Conservation (phyloP, 2,888 invertebrate genomes). For the Hypercompe scribonia region DNA sequence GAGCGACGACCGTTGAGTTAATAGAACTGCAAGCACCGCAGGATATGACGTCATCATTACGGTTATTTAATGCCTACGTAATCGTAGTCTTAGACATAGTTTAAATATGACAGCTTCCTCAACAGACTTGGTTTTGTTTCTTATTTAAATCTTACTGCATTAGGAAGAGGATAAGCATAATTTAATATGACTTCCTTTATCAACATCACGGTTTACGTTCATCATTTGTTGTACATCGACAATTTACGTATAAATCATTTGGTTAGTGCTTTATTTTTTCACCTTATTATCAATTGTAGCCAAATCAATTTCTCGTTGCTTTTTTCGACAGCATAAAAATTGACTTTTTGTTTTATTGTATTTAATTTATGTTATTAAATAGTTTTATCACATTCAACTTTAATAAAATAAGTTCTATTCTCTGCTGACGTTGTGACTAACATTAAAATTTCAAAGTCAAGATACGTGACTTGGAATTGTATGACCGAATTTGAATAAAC, state of each 20-base stretch:
- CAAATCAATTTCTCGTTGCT: neutral
- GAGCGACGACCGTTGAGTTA: conserved; percentile 44
- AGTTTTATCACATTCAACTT: neutral
- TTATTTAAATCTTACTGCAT: neutral
- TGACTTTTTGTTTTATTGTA: neutral
- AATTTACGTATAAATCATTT: neutral
- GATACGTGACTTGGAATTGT: conserved; percentile 75
- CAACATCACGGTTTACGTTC: neutral
- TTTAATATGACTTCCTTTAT: neutral
- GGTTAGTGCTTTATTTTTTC: neutral
- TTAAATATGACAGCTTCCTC: conserved; percentile 16
- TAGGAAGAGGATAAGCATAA: neutral
- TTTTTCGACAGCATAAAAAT: neutral
- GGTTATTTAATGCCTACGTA: conserved; percentile 39
- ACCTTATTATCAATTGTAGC: neutral
- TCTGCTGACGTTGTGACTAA: conserved; percentile 12
- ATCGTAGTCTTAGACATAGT: conserved; percentile 19
- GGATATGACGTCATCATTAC: conserved; percentile 53
- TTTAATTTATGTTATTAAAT: neutral
- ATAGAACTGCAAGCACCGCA: conserved; percentile 40
- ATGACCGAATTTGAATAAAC: conserved; percentile 69
- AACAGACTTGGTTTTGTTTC: neutral
- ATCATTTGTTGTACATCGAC: neutral
- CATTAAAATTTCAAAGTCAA: conserved; percentile 30
- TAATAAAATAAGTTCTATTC: neutral